Base-by-base conservation (phyloP, 64 coral and sea anemone species). In the Astreopora myriophthalma region DNA sequence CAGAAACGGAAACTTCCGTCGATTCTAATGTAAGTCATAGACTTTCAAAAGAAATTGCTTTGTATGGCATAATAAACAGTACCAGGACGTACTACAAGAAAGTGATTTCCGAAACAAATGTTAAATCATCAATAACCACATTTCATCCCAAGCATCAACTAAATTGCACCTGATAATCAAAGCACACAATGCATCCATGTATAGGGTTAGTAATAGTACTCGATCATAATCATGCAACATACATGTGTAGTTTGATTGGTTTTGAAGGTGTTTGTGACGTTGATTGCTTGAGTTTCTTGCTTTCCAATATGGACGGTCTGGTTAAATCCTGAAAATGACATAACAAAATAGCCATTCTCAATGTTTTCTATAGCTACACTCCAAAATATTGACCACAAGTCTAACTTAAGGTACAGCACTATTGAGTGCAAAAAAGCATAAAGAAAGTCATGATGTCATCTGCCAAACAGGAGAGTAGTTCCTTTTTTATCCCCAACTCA, bases 231-330 rank as follows among this genome's bases (percentile, higher is more conserved):
- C 2, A 17, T n/a, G 17, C 5, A 22, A 89, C 94, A 76, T 88
- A 96, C 94, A 87, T 80, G 42, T 96, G 69, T 27, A 96, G 88
- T 69, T 96, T 70, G 62, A 96, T 82, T 36, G 88, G 76, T 49
- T 89, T 87, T 60, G 69, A 73, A 19, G 67, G 60, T 19, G 86
- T 63, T 66, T 92, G 86, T 25, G 94, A 96, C 25, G 81, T 84
- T 25, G 74, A 72, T n/a, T 68, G 78, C 60, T 96, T 96, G 19
- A 77, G 75, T 69, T 87, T 92, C 74, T 86, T 96, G 34, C 85
- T 58, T 96, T 96, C 83, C 42, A 96, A 65, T 76, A 96, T 39
- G 32, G 76, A 13, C 5, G 95, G 95, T 73, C 90, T 55, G 62
- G 48, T 34, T 67, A 96, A 74, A 25, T 96, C 86, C 95, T 96